Conservation (phyloP, 2,888 invertebrate genomes). For the Orgyia antiqua region DNA sequence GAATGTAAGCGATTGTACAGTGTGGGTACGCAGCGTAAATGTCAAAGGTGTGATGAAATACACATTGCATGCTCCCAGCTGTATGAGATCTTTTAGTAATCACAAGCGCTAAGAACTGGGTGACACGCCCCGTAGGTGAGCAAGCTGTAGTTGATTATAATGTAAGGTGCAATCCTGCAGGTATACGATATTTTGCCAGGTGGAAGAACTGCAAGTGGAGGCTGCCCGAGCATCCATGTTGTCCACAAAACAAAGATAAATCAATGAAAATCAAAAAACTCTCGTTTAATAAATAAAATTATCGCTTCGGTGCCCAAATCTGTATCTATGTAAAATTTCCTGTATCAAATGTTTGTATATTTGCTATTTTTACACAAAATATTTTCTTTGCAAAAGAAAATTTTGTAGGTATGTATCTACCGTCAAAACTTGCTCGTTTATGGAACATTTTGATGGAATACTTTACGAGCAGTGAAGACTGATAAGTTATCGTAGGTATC, state of each 20-base stretch:
- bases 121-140: slow-evolving; percentile 42
- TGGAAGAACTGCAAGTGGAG: slow-evolving; percentile 90
- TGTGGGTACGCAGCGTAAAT: slow-evolving; percentile 1
- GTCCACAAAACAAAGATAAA: slow-evolving; percentile 80
- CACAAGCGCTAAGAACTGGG: slow-evolving; percentile 30
- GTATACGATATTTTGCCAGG: slow-evolving; percentile 91
- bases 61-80: slow-evolving; percentile 47
- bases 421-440: slow-evolving; percentile 63
- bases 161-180: slow-evolving; percentile 79
- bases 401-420: slow-evolving; percentile 47
- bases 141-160: slow-evolving; percentile 75
- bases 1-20: slow-evolving; percentile 8
- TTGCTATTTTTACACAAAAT: slow-evolving; percentile 72
- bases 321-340: slow-evolving; percentile 67
- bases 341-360: slow-evolving; percentile 67
- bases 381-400: slow-evolving; percentile 55
- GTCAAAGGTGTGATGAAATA: slow-evolving; percentile 14
- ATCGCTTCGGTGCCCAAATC: slow-evolving; percentile 63
- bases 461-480: slow-evolving; percentile 75
- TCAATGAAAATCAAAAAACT: slow-evolving; percentile 67
- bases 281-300: slow-evolving; percentile 70
- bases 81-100: slow-evolving; percentile 27
- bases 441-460: slow-evolving; percentile 61
- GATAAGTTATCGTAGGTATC: slow-evolving; percentile 68
- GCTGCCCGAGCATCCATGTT: slow-evolving; percentile 83